A percentile compares a stretch with the other conserved stretches of the same genome.
Conservation (phyloP, 92 coral and sea anemone genomes). For the Porites divaricata region DNA sequence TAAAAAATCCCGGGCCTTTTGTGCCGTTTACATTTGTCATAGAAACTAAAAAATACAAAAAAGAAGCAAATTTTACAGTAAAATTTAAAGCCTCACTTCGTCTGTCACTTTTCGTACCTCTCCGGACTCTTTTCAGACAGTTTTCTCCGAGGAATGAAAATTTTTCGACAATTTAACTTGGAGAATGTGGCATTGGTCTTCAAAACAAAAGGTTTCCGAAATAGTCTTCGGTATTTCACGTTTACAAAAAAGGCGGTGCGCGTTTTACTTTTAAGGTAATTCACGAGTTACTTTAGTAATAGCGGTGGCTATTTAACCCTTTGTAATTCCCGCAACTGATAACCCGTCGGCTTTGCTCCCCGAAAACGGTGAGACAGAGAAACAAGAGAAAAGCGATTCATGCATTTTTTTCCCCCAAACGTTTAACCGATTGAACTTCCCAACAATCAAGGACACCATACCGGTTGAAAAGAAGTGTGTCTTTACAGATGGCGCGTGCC, state of each 20-base stretch:
- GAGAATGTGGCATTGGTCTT: not conserved
- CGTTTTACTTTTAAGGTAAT: not conserved
- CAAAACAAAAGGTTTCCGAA: not conserved
- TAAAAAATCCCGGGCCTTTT: slow-evolving; percentile 27
- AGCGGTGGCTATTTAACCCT: not conserved
- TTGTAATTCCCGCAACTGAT: not conserved
- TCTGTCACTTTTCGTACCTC: not conserved
- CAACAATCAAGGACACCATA: not conserved
- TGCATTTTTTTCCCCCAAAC: not conserved
- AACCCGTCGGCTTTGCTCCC: not conserved
- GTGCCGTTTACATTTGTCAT: slow-evolving; percentile 12
- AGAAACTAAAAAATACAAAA: slow-evolving; percentile 5
- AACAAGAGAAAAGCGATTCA: not conserved
- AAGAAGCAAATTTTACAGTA: not conserved
- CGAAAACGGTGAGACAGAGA: not conserved
- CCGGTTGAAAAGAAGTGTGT: slow-evolving; percentile 30
- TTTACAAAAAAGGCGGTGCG: slow-evolving; percentile 9
- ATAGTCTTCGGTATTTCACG: slow-evolving; percentile 16
- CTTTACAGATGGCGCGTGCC: slow-evolving; percentile 43
- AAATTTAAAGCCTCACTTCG: not conserved
- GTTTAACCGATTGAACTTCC: not conserved
- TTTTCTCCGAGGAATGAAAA: no score
- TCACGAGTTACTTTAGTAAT: not conserved
- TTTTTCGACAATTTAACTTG: not conserved
- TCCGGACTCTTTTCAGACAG: not conserved